Base-by-base conservation (phyloP, 2,888 invertebrate genomes). In the Zaprionus obscuricornis region DNA sequence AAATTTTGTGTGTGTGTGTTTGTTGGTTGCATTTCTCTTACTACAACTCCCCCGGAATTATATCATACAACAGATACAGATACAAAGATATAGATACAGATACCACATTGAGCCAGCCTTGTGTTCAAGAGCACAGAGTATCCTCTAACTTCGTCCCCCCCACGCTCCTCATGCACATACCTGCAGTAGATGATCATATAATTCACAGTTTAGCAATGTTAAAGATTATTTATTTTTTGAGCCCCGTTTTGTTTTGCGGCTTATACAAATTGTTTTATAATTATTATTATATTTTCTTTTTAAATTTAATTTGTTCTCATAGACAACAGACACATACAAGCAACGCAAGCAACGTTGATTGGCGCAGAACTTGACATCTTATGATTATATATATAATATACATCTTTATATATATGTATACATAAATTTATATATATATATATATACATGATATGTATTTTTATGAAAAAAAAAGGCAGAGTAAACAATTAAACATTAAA, bases 311-410 rank as follows among this genome's bases (percentile, higher is more conserved):
- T n/a, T n/a, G n/a, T n/a, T n/a, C n/a, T n/a, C n/a, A n/a, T n/a
- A n/a, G n/a, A n/a, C n/a, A n/a, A n/a, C n/a, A n/a, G n/a, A n/a
- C 8, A 22, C 42, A 47, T 51, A 57, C 51, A 54, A 43, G 57
- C 67, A 52, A 43, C 64, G 63, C 56, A 29, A 24, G 26, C 66
- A 62, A 54, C 59, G 56, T 59, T 74, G 69, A 58, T 64, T 70
- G 70, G 58, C 78, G 74, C 70, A 78, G 71, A 65, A 66, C 62
- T 69, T 75, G 74, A 62, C 85, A 82, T 77, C 77, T 86, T 86
- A 81, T 87, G 85, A 84, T 52, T 73, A 79, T 67, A 75, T 68
- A 66, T 72, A 71, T 59, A n/a, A n/a, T n/a, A n/a, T n/a, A n/a
- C n/a, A n/a, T n/a, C n/a, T n/a, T n/a, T n/a, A 73, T 54, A 54